phyloP scores from a whole-genome alignment of 2,113 vertebrate genomes.

The Ellobius talpinus region DNA sequence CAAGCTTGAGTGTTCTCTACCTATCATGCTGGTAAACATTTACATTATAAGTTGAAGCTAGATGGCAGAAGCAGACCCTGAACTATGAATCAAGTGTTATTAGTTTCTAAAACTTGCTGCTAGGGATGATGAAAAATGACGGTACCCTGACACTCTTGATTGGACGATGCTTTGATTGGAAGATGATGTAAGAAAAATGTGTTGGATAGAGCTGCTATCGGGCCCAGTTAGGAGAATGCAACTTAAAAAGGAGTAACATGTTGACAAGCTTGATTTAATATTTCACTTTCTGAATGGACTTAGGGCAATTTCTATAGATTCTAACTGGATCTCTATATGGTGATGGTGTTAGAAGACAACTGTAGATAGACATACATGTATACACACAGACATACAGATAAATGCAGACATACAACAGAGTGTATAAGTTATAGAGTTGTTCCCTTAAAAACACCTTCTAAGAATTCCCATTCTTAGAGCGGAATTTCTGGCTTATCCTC shows the following conservation, averaged over 20 bases:
- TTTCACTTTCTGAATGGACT: not conserved
- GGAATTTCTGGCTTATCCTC: not conserved
- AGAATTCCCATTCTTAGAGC: not conserved
- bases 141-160: not conserved
- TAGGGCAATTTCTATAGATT: not conserved
- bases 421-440: not conserved
- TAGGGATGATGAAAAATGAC: not conserved
- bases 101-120: not conserved
- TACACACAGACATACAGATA: not conserved
- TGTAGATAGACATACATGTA: not conserved
- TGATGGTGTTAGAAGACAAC: not conserved
- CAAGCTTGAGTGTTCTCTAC: not conserved
- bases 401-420: not conserved
- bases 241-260: not conserved
- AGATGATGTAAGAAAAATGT: not conserved
- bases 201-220: not conserved
- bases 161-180: not conserved
- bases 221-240: not conserved
- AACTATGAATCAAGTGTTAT: not conserved
- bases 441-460: not conserved
- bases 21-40: not conserved
- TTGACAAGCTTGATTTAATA: not conserved
- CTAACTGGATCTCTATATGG: not conserved
- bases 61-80: not conserved
- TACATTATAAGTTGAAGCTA: not conserved